phyloP scores from a whole-genome alignment of 1,140 invertebrate genomes.

The Heterodera schachtii region DNA sequence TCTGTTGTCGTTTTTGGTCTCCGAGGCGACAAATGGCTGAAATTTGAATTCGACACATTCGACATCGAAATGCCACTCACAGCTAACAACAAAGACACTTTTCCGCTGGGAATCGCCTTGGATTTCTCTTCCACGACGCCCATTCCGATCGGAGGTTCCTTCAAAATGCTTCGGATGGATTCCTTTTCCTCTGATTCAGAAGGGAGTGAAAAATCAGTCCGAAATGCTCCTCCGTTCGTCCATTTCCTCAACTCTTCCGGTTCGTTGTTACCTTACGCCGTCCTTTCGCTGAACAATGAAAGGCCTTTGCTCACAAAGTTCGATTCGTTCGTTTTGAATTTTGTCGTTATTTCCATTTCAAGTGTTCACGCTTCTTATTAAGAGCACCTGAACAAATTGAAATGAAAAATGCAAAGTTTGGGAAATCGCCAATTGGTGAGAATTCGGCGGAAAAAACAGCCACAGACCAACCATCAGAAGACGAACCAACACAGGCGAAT shows the following conservation, averaged over 20 bases:
- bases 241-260: slow-evolving; percentile 15
- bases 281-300: slow-evolving; percentile 8
- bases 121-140: slow-evolving; percentile 30
- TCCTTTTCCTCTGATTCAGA: not conserved
- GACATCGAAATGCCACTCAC: slow-evolving; percentile 40
- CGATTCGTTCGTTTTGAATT: not conserved
- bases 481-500: not conserved
- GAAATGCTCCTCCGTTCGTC: slow-evolving; percentile 12
- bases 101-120: slow-evolving; percentile 28
- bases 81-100: slow-evolving; percentile 30
- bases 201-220: not conserved
- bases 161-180: not conserved
- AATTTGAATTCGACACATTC: slow-evolving; percentile 37
- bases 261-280: slow-evolving; percentile 4
- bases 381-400: slow-evolving; percentile 8
- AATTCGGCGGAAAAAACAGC: not conserved
- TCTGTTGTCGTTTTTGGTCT: slow-evolving; percentile 32
- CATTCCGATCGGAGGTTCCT: not conserved
- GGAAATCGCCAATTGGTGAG: not conserved
- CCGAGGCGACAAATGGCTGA: slow-evolving; percentile 36
- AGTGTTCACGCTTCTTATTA: not conserved
- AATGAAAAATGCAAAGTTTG: slow-evolving; percentile 14
- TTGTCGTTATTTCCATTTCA: not conserved
- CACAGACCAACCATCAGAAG: not conserved
- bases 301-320: slow-evolving; percentile 13